These are phyloP conservation scores for Hypanus sabinus DNA, from an alignment of 2,113 vertebrate species.

Conservation along the genomic window DNA sequence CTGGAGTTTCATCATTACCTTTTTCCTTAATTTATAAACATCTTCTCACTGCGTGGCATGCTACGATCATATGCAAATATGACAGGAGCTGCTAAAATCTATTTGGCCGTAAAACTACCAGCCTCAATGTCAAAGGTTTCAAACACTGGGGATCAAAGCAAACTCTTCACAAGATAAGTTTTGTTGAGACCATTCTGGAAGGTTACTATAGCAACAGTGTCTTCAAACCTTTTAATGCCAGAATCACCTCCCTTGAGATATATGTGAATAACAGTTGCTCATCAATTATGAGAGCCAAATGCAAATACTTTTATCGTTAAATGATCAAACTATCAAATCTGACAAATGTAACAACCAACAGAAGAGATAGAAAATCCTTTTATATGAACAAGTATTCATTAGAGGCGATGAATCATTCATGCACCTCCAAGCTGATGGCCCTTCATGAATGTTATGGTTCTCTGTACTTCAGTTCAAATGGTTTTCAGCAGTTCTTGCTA, in stretches of 20 bases:
- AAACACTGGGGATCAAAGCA: background rate
- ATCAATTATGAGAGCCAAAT: background rate
- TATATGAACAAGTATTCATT: background rate
- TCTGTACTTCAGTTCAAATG: too few species aligned
- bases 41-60: too few species aligned
- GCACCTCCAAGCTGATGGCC: background rate
- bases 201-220: background rate
- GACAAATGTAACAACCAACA: background rate
- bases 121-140: background rate
- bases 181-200: background rate
- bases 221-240: background rate
- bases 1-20: background rate
- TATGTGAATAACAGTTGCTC: background rate
- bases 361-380: background rate
- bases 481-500: background rate
- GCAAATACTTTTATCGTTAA: background rate
- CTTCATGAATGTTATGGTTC: background rate
- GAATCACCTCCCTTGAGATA: background rate
- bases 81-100: background rate
- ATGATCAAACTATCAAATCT: background rate
- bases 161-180: background rate
- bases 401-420: background rate
- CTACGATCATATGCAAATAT: background rate
- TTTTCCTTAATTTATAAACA: too few species aligned
- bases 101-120: background rate